A percentile compares a stretch with the other conserved stretches of the same genome.
phyloP scores from a whole-genome alignment of 2,797 vertebrate species.

The Onychomys arenicola region DNA sequence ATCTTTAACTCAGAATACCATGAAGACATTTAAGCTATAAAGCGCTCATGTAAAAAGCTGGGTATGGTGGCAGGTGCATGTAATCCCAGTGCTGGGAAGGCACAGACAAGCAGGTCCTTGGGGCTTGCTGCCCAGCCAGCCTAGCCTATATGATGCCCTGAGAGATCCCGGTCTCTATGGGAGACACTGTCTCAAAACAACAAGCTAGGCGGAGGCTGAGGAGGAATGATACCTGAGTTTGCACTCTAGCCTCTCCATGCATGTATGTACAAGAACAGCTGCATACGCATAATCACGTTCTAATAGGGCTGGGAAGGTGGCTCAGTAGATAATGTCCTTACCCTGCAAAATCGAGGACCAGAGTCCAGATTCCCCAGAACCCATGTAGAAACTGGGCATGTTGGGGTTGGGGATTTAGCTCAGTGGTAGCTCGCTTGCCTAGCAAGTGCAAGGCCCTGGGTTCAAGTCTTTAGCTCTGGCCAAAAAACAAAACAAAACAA shows the following conservation, averaged over 20 bases:
- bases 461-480: too few species aligned
- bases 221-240: neutral
- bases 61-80: neutral
- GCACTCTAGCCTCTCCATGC: neutral
- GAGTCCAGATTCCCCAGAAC: neutral
- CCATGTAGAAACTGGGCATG: neutral
- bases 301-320: neutral
- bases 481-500: too few species aligned
- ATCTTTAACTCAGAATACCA: conserved; percentile 41
- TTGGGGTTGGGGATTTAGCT: too few species aligned
- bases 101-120: neutral
- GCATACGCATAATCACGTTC: neutral
- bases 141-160: neutral
- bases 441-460: too few species aligned
- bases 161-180: neutral
- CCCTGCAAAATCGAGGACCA: neutral
- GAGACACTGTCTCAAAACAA: neutral
- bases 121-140: neutral
- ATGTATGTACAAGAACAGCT: neutral
- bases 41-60: neutral
- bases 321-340: neutral
- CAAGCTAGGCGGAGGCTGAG: neutral
- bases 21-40: conserved; percentile 44
- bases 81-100: neutral
- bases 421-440: too few species aligned